Evolutionary conservation across 1,140 invertebrate genomes (phyloP), one percentile per base, ranked within the genome.

Genomic region (Heliconius congener): DNA sequence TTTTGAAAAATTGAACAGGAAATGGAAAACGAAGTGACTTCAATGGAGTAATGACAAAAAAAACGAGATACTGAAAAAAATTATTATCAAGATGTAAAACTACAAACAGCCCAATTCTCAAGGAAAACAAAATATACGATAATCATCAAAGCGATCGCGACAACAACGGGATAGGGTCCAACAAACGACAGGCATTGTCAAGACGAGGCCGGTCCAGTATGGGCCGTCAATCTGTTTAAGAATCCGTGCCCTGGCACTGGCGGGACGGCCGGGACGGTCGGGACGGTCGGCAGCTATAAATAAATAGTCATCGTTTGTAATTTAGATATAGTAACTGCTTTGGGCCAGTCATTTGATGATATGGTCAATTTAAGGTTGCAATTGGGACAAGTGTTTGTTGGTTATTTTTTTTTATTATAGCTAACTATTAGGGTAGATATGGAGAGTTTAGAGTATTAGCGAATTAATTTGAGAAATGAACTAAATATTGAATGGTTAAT

Each of bases 241-340:
- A 60, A 8, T n/a, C n/a, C 57, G 60, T 66, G 27, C 60, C 60
- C 60, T 66, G 60, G 60, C 23, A 66, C 60, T 27, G 60, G 60
- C 60, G 60, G 60, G 60, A 66, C 60, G 60, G 42, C 13, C 13
- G 42, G 13, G 13, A 46, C 42, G 3, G 57, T 55, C 52, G 0
- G 60, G 13, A 46, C 42, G 0, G 57, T n/a, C 52, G 2, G 60
- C 3, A 30, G 27, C 60, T 66, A 66, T 66, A 66, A 66, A 66
- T 66, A 66, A 27, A 66, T 66, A 66, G 5, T 11, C 9, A 23
- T 30, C 27, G 27, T 16, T 66, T 46, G 42, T 46, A 13, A 66
- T 66, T 66, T 30, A 60, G 50, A 6, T 23, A 27, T 23, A 66
- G 19, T 66, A 66, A 66, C 60, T n/a, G 60, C 23, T 66, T 66